phyloP scores from a whole-genome alignment of 2,888 invertebrate genomes.

The Drosophila paucipuncta region DNA sequence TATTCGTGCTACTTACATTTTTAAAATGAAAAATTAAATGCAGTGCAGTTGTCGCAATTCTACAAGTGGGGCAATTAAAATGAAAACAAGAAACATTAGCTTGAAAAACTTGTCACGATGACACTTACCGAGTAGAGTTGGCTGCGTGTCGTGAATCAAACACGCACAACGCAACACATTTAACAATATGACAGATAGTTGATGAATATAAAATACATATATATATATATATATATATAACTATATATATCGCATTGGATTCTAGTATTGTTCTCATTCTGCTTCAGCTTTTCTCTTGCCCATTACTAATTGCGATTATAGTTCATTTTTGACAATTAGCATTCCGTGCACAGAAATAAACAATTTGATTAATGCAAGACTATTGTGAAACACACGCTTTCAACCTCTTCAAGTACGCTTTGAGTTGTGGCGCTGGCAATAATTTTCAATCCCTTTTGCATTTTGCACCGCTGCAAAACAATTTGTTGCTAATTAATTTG shows the following conservation, averaged over 20 bases:
- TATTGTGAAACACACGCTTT: neutral
- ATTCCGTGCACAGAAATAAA: neutral
- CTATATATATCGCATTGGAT: neutral
- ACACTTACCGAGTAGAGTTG: neutral
- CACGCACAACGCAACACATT: neutral
- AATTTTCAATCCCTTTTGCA: constrained; percentile 14
- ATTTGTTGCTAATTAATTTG: constrained; percentile 65
- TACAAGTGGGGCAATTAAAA: constrained; percentile 56
- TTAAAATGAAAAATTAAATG: constrained; percentile 57
- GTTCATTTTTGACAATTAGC: neutral
- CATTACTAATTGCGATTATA: neutral
- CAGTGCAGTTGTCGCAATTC: constrained; percentile 34
- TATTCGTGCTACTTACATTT: constrained; percentile 46
- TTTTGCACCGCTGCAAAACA: neutral
- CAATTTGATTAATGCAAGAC: constrained; percentile 16
- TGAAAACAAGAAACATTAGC: constrained; percentile 15
- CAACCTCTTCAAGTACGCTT: neutral
- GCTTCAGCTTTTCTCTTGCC: neutral
- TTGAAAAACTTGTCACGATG: constrained; percentile 9
- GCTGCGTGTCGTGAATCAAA: neutral
- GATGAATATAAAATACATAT: neutral
- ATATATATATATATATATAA: neutral
- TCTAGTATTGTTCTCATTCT: neutral
- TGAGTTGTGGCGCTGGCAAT: constrained; percentile 17
- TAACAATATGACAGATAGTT: neutral